phyloP scores from a whole-genome alignment of 1,140 invertebrate genomes.

The Theocolax elegans region DNA sequence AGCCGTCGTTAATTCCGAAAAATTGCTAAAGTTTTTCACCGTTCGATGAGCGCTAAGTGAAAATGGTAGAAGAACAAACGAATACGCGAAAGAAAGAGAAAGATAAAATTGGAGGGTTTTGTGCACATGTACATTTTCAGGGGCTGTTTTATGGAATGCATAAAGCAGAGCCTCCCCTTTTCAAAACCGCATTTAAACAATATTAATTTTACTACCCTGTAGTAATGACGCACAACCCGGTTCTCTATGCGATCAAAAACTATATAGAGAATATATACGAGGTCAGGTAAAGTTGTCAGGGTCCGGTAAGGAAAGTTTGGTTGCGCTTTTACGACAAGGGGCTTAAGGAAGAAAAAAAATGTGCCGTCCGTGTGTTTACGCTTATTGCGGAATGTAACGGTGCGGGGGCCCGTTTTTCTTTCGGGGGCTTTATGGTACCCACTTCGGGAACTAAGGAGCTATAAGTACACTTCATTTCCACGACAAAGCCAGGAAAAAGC shows the following conservation, averaged over 20 bases:
- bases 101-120: neutral
- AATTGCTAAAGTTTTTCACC: too few species aligned
- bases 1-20: too few species aligned
- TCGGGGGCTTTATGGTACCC: too few species aligned
- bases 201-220: constrained; percentile 33
- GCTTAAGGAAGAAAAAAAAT: neutral
- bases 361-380: constrained; percentile 10
- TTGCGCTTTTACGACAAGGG: constrained; percentile 16
- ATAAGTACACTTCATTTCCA: constrained; percentile 38
- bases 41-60: too few species aligned
- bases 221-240: too few species aligned
- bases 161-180: constrained; percentile 10
- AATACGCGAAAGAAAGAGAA: neutral
- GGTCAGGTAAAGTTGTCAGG: neutral
- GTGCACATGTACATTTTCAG: neutral
- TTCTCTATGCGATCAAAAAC: too few species aligned
- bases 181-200: constrained; percentile 39
- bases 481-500: constrained; percentile 41
- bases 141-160: constrained; percentile 21
- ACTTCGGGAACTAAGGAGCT: constrained; percentile 32
- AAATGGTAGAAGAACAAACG: neutral
- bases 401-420: neutral
- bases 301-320: constrained; percentile 12
- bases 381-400: constrained; percentile 18
- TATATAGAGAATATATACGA: too few species aligned